Evolutionary conservation across 2,888 invertebrate species (phyloP), one percentile per base, ranked within the genome.

Genomic region (Gymnocheta viridis): DNA sequence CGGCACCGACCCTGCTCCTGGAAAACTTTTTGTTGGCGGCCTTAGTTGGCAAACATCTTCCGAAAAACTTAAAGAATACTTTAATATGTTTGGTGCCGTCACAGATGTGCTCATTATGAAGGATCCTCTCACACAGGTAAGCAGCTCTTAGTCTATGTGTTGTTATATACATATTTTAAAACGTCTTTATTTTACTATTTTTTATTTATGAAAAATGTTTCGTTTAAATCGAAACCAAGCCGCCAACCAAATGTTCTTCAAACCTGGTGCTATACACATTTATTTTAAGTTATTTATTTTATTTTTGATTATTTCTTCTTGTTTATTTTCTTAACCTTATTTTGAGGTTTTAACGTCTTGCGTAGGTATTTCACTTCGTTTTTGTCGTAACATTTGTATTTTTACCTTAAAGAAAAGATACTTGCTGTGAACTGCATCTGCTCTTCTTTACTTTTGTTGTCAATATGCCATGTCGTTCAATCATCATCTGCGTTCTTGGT

Each of bases 91-190:
- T 89, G 98, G 98, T 80, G 95, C 96, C 5, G 97, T 98, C 86
- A 96, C 97, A 38, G 97, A 98, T 91, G 97, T 98, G 77, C 94
- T 97, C 85, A 97, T 98, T 89, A 97, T 98, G 97, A 97, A 97
- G 93, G 97, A 98, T 92, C 97, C 97, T 0, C 96, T 97, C 47
- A 97, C 97, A 86, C 97, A 97, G 96, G 97, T 97, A 93, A 93
- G 92, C 81, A 64, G 64, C 66, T 69, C 32, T 69, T 70, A 76
- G 44, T 58, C 66, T 66, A 60, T 74, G 47, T 32, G 56, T 51
- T 70, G 5, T 38, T 79, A 74, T n/a, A n/a, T n/a, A n/a, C n/a
- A n/a, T n/a, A n/a, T n/a, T n/a, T 67, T 85, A 58, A 66, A 44
- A 32, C 51, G 56, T 17, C 29, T 62, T 79, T 60, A 66, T 76